Evolutionary conservation across 2,797 vertebrate species (phyloP).

Genomic region (Chloroceryle amazona): DNA sequence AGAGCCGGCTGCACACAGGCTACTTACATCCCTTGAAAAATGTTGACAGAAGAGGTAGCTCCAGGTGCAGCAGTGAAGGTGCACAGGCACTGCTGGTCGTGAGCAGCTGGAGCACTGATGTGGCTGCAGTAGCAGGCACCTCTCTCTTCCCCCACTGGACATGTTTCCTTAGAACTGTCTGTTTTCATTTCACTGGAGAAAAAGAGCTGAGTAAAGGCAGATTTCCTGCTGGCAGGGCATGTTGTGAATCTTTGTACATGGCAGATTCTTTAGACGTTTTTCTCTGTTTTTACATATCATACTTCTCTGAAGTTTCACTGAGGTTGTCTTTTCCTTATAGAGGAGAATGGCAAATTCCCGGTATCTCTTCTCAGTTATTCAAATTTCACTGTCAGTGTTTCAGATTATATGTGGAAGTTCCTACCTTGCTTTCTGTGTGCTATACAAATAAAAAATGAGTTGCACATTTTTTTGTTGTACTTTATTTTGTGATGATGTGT

Average conservation of each 20-base stretch:
- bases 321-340: not conserved
- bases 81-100: accelerated
- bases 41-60: not conserved
- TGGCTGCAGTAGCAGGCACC: not conserved
- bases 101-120: not conserved
- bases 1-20: not conserved
- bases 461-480: not conserved
- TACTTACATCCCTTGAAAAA: not conserved
- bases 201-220: not conserved
- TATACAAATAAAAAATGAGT: not conserved
- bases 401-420: not conserved
- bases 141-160: not conserved
- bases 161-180: not conserved
- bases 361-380: not conserved
- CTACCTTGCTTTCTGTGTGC: not conserved
- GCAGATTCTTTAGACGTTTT: not conserved
- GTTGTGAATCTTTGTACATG: not conserved
- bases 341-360: not conserved
- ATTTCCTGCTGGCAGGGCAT: not conserved
- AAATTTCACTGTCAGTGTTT: not conserved
- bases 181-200: not conserved
- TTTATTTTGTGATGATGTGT: not conserved
- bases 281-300: not conserved
- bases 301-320: not conserved
- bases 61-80: not conserved